Base-by-base conservation (phyloP, 2,888 invertebrate species). In the Eupithecia pulchellata region DNA sequence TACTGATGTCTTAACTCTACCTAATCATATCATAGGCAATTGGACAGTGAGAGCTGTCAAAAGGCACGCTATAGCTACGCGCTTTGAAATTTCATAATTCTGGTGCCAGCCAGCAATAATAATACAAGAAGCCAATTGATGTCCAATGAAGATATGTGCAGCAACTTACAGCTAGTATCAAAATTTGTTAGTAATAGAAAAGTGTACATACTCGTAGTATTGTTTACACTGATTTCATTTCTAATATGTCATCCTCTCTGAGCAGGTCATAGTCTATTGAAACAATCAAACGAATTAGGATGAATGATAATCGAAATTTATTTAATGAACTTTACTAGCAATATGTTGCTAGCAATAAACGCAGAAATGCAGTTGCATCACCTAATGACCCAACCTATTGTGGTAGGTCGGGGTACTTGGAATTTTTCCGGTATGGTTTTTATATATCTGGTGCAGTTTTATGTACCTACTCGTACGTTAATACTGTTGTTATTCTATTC, bases 401-500 rank as follows among this genome's bases (percentile, higher is more conserved):
- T 66, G 81, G 78, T 76, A 85, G 81, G 82, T 82, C 82, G 81
- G 81, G 57, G 32, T 68, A 73, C 65, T 69, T 70, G 20, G 32
- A 11, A 76, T 75, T 75, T 72, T 65, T 64, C 58, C 76, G 73
- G 64, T 72, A 79, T 8, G 27, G 29, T 29, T 60, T 60, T 60
- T 60, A 60, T 30, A n/a, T 61, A 20, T 14, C 32, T 83, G 85
- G 86, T 82, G 86, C 80, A 83, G 82, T 80, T 72, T 68, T 76
- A 73, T 55, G 32, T 66, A n/a, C n/a, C n/a, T n/a, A n/a, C n/a
- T n/a, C n/a, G n/a, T n/a, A 17, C 25, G 60, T 4, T 29, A 61
- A 68, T 77, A 78, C 72, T 76, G 69, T 76, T 75, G 77, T 75
- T 77, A 75, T 74, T 77, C 79, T 83, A 75, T 76, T 79, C 81